These are phyloP conservation scores for Auanema freiburgensis DNA, from an alignment of 2,888 invertebrate species.

Conservation along the genomic window DNA sequence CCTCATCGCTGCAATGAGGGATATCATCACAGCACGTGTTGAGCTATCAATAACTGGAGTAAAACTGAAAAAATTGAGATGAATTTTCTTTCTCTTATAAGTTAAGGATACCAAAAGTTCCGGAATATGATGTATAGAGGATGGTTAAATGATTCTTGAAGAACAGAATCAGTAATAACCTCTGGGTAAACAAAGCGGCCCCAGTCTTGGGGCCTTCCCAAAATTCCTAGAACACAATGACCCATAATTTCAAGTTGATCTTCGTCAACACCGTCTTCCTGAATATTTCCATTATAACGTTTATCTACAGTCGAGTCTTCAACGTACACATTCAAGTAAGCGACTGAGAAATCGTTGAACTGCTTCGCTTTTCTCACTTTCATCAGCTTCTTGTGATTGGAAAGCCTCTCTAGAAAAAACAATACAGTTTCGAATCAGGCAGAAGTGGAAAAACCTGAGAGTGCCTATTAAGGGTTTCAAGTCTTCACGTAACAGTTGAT, in stretches of 20 bases:
- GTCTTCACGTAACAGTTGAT: conserved; percentile 14
- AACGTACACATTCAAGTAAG: conserved; percentile 22
- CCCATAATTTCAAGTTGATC: conserved; percentile 35
- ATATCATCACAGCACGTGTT: conserved; percentile 25
- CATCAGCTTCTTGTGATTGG: conserved; percentile 31
- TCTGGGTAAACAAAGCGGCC: conserved; percentile 11
- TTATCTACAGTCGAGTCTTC: neutral
- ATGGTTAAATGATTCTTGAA: conserved; percentile 16
- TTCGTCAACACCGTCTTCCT: conserved; percentile 46
- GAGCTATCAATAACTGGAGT: conserved; percentile 24
- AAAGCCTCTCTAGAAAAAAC: conserved; percentile 8
- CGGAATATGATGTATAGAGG: conserved; percentile 22
- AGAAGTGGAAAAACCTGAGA: neutral
- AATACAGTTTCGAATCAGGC: neutral
- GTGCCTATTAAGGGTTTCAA: conserved; percentile 9
- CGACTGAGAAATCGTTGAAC: conserved; percentile 21
- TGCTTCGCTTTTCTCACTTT: conserved; percentile 38
- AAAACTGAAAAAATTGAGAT: conserved; percentile 18
- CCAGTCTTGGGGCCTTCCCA: conserved; percentile 19
- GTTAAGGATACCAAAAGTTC: conserved; percentile 19
- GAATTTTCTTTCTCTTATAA: no score
- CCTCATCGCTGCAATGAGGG: conserved; percentile 47
- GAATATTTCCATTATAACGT: conserved; percentile 3
- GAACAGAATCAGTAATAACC: neutral
- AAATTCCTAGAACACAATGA: conserved; percentile 29